Evolutionary conservation across 2,888 invertebrate genomes (phyloP).

Genomic region (Drosophila subquinaria): DNA sequence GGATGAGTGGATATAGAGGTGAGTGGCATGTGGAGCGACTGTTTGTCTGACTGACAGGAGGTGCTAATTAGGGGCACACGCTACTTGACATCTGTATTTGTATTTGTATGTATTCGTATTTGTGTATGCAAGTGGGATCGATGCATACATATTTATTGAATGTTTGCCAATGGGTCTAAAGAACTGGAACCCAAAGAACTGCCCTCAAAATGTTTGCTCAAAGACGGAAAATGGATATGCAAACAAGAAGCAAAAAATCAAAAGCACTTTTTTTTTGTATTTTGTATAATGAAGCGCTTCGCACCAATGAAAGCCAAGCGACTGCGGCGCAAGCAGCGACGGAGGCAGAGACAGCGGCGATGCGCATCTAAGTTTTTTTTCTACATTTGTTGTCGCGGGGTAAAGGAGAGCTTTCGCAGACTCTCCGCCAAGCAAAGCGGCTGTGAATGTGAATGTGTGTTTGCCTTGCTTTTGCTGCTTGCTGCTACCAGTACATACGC

Average conservation of each 20-base stretch:
- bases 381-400: constrained; percentile 19
- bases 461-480: constrained; percentile 46
- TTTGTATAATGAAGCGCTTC: constrained; percentile 64
- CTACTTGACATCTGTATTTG: constrained; percentile 7
- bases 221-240: constrained; percentile 77
- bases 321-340: constrained; percentile 37
- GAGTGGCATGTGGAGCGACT: constrained; percentile 22
- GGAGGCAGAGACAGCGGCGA: constrained; percentile 42
- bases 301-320: constrained; percentile 65
- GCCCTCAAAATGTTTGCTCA: constrained; percentile 59
- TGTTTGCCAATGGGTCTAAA: constrained; percentile 49
- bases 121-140: constrained; percentile 5
- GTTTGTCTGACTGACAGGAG: constrained; percentile 64
- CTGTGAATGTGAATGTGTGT: constrained; percentile 16
- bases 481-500: constrained; percentile 36
- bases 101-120: not conserved
- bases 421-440: constrained; percentile 49
- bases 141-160: constrained; percentile 32
- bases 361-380: constrained; percentile 64
- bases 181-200: constrained; percentile 42
- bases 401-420: constrained; percentile 61
- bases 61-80: constrained; percentile 72
- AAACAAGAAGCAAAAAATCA: constrained; percentile 66
- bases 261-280: constrained; percentile 46
- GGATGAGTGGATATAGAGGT: constrained; percentile 12